A percentile compares a stretch with the other conserved stretches of the same genome.
Conservation (phyloP, 2,888 invertebrate species). For the Heterodera filipjevi region DNA sequence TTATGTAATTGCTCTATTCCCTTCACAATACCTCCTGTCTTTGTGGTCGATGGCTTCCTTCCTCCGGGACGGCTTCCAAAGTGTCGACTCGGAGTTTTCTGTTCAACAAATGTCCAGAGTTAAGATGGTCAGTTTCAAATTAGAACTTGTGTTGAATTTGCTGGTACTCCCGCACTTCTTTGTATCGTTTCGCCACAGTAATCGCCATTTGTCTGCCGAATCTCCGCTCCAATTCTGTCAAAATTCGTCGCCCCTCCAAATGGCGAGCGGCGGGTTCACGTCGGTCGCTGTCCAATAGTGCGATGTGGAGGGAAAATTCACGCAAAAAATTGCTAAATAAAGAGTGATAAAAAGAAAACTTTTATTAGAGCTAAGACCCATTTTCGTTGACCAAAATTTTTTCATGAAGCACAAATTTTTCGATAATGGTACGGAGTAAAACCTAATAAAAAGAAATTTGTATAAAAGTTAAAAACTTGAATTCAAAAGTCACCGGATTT, state of each 20-base stretch:
- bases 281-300: constrained; percentile 73
- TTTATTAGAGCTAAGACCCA: constrained; percentile 1
- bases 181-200: constrained; percentile 35
- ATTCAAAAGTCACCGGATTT: constrained; percentile 76
- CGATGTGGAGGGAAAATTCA: constrained; percentile 52
- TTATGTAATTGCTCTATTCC: constrained; percentile 16
- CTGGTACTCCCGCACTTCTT: constrained; percentile 40
- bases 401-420: constrained; percentile 53
- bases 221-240: constrained; percentile 72
- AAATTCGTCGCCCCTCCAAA: constrained; percentile 70
- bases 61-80: constrained; percentile 14
- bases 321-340: constrained; percentile 48
- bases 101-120: not conserved
- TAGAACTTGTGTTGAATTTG: constrained; percentile 39
- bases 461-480: constrained; percentile 70
- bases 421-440: constrained; percentile 3
- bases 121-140: not conserved
- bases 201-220: constrained; percentile 33
- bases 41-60: constrained; percentile 14
- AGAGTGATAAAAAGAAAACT: no score
- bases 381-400: constrained; percentile 38
- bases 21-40: constrained; percentile 16
- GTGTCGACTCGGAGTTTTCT: constrained; percentile 4
- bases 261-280: constrained; percentile 76
- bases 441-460: not conserved